Base-by-base conservation (phyloP, 2,797 vertebrate species). In the Platalea minor region DNA sequence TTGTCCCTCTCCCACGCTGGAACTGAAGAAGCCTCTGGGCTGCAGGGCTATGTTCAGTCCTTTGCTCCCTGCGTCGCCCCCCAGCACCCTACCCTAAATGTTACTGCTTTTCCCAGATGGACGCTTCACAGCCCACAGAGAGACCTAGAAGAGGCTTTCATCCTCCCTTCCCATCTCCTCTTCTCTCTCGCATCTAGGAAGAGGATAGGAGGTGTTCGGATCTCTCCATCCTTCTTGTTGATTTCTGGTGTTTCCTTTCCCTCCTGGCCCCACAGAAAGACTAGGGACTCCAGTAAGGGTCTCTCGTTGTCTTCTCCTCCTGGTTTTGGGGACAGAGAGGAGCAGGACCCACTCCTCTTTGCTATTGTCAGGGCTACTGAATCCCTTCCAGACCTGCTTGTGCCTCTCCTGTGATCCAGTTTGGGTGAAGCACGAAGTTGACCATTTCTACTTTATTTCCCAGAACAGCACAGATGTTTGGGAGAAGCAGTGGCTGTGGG, bases 201-300 rank as follows among this genome's bases (percentile, higher is more conserved):
- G 5, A 31, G 51, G 9, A 20, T 13, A 78, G 33, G n/a, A 74
- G 29, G 31, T 4, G 3, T 28, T 72, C 0, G 0, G 26, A 11
- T 60, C 15, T 65, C 72, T 56, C 64, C 13, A 48, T 11, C 3
- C 8, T 69, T 85, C 18, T 8, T 72, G 25, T 0, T 74, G 67
- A 57, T 85, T 92, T 79, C 46, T 89, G 43, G 10, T 73, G 54
- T 51, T 92, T 87, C 33, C 35, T 57, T 70, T 89, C 50, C 50
- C 50, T 91, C 35, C 29, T 50, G 43, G 24, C n/a, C 41, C 17
- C 16, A 15, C 3, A 5, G 45, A 50, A 72, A 61, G 26, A 50
- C 2, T 20, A 56, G 10, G 8, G 18, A 12, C 33, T 64, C 45
- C 68, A 45, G 24, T 8, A 51, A 74, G 13, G 7, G 17, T 64